phyloP scores from a whole-genome alignment of 2,797 vertebrate species.

The Tarsius wallacei region DNA sequence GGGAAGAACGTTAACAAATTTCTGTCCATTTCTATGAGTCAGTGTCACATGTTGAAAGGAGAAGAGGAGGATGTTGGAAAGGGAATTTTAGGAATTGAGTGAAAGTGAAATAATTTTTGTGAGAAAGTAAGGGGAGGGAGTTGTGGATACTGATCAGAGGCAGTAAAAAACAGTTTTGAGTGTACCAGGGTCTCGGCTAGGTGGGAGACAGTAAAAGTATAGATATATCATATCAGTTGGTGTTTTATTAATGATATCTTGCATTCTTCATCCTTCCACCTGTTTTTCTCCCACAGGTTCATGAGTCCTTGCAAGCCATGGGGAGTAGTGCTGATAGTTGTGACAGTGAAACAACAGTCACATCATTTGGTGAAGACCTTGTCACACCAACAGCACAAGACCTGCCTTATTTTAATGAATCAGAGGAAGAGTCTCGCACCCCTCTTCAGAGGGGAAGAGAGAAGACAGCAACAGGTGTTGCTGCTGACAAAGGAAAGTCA shows the following conservation, averaged over 20 bases:
- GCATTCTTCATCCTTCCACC: neutral
- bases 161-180: neutral
- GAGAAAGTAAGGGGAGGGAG: neutral
- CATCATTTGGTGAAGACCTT: constrained; percentile 93
- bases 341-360: constrained; percentile 98
- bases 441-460: constrained; percentile 73
- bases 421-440: constrained; percentile 86
- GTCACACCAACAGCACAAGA: constrained; percentile 91
- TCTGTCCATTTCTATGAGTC: neutral
- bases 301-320: constrained; percentile 94
- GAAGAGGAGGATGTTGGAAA: neutral
- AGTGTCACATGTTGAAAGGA: neutral
- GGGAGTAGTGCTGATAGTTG: constrained; percentile 97
- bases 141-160: neutral
- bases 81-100: neutral
- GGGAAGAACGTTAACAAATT: neutral
- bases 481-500: constrained; percentile 71
- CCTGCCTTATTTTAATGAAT: constrained; percentile 89
- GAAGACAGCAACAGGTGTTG: constrained; percentile 37
- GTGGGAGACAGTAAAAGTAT: neutral
- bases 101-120: neutral
- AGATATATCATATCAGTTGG: neutral
- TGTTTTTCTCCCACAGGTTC: constrained; percentile 90
- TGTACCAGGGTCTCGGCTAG: neutral
- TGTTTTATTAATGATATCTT: neutral